phyloP scores from a whole-genome alignment of 2,113 vertebrate species.

The Cynocephalus volans region DNA sequence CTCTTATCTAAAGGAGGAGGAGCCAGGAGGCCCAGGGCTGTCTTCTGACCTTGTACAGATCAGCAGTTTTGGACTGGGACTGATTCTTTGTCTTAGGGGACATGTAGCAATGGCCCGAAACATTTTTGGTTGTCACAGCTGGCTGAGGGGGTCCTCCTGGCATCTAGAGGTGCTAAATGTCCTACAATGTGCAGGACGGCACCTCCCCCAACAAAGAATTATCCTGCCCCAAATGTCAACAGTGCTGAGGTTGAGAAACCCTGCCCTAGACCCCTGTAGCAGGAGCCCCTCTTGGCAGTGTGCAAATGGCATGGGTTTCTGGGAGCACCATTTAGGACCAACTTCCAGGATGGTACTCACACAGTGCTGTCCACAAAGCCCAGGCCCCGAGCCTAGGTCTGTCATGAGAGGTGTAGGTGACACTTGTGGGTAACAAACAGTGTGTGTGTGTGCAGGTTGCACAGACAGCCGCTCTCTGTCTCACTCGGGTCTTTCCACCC shows the following conservation, averaged over 20 bases:
- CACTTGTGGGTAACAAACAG: no score
- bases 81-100: background rate
- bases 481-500: background rate
- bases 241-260: background rate
- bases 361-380: rapidly evolving
- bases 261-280: background rate
- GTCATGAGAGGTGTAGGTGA: background rate
- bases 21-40: background rate
- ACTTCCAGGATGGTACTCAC: rapidly evolving
- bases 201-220: background rate
- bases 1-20: background rate
- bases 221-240: background rate
- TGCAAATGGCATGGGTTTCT: background rate
- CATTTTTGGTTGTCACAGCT: background rate
- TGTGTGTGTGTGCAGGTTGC: rapidly evolving
- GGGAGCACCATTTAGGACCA: rapidly evolving
- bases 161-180: background rate
- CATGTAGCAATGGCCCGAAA: background rate
- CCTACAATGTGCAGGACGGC: background rate
- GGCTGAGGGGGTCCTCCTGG: no score
- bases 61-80: background rate
- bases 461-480: background rate
- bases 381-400: no score
- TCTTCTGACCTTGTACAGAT: background rate
- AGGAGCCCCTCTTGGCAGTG: background rate